A percentile compares a stretch with the other conserved stretches of the same genome.
phyloP scores from a whole-genome alignment of 2,888 invertebrate species.

The Pogonocherus hispidulus region DNA sequence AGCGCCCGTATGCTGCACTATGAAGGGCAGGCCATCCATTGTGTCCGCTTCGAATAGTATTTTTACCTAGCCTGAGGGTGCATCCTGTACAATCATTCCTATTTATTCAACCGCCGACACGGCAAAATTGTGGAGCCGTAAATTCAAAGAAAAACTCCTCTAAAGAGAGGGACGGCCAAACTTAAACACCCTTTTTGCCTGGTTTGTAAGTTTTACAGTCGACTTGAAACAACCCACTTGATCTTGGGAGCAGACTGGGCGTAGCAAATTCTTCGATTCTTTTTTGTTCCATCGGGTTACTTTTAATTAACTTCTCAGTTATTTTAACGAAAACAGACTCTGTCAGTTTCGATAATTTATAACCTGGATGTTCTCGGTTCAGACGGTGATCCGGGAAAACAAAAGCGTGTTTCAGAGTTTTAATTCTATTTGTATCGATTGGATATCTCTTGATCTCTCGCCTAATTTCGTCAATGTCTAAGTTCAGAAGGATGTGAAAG shows the following conservation, averaged over 20 bases:
- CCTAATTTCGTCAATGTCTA: conserved; percentile 13
- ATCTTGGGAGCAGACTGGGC: conserved; percentile 24
- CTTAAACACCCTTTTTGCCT: conserved; percentile 21
- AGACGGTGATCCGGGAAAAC: neutral
- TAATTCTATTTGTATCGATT: conserved; percentile 19
- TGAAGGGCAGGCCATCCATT: conserved; percentile 37
- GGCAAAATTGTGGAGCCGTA: conserved; percentile 17
- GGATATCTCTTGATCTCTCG: neutral
- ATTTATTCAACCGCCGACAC: conserved; percentile 33
- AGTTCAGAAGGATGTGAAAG: neutral
- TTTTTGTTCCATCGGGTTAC: conserved; percentile 18
- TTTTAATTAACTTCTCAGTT: conserved; percentile 34
- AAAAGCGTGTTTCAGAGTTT: neutral
- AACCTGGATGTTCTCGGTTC: conserved; percentile 4
- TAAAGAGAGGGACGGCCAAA: neutral
- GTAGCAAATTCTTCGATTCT: conserved; percentile 25
- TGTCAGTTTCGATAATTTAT: conserved; percentile 27
- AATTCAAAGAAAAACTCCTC: neutral
- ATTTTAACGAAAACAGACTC: conserved; percentile 27
- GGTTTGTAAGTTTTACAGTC: conserved; percentile 31
- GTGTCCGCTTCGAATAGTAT: conserved; percentile 33
- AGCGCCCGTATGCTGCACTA: conserved; percentile 31
- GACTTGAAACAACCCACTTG: conserved; percentile 21
- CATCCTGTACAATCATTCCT: conserved; percentile 31
- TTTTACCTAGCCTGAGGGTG: conserved; percentile 41